Evolutionary conservation across 1,140 invertebrate genomes (phyloP), one percentile per base, ranked within the genome.

Genomic region (Copidosoma floridanum): DNA sequence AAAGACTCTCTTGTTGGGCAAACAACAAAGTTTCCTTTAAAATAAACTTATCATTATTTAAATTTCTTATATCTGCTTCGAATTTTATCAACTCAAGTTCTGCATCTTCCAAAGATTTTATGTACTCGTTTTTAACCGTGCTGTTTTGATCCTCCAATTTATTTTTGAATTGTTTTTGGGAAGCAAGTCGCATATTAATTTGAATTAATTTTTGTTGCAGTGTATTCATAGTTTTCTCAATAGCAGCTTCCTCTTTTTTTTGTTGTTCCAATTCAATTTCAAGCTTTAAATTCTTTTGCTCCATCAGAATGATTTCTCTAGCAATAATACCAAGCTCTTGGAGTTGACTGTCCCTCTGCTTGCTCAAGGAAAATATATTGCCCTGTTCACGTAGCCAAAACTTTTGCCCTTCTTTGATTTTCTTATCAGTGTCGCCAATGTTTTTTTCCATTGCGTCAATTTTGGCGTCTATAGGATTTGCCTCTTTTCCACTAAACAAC

Each of bases 361-460:
- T 76, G 0, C 87, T 84, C 5, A 91, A 72, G 56, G 81, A 80
- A 1, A 91, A 83, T 47, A 89, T 83, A 66, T 87, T 83, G 16
- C 84, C 84, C 73, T 92, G 89, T 62, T 88, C 81, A 40, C 89
- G 82, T 46, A 92, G 72, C 91, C 91, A 92, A 71, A 86, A 84
- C 59, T 85, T 83, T 70, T 91, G 87, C 57, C 86, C 75, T 43
- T 82, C 75, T 63, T 86, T 82, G 24, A 85, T 86, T 67, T 84
- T 82, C 50, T 81, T 77, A 46, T 86, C 82, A 1, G 81, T 68
- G 8, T 83, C 73, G 23, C 82, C 81, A 57, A 90, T 87, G 64
- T 76, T 81, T 65, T 83, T 84, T 73, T 89, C 87, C 46, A 89
- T 65, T 57, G 83, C 76, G 12, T 44, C 66, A 64, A 87, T 84